Conservation (phyloP, 1,140 invertebrate genomes). For the Arctopsyche grandis region DNA sequence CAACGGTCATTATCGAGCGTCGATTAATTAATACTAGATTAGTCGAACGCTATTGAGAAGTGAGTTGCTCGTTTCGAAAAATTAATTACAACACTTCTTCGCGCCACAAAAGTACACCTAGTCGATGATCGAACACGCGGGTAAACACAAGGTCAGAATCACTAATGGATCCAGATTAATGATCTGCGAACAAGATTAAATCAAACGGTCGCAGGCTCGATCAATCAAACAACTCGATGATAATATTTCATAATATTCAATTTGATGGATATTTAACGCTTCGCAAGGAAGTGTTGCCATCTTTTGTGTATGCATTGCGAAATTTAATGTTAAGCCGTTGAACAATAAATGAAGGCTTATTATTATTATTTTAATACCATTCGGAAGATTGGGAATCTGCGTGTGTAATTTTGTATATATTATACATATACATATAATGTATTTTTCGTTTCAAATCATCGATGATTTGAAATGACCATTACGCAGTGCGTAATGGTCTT, state of each 20-base stretch:
- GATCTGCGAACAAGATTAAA: not conserved
- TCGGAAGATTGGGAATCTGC: too few relatives aligned
- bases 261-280: too few relatives aligned
- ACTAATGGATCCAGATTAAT: conserved; percentile 23
- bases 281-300: not conserved
- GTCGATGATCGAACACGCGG: not conserved
- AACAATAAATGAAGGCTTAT: too few relatives aligned
- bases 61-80: conserved; percentile 1
- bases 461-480: too few relatives aligned
- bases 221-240: conserved; percentile 1
- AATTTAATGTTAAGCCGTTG: too few relatives aligned
- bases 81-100: conserved; percentile 25
- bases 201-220: not conserved
- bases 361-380: too few relatives aligned
- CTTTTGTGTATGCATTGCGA: too few relatives aligned
- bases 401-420: too few relatives aligned
- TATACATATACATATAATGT: too few relatives aligned
- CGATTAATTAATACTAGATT: not conserved
- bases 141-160: not conserved
- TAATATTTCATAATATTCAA: not conserved
- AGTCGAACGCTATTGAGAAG: not conserved
- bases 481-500: too few relatives aligned
- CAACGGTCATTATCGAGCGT: not conserved
- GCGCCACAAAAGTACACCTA: not conserved
- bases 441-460: too few relatives aligned